A percentile compares a stretch with the other conserved stretches of the same genome.
These are phyloP conservation scores for Glaucidium brasilianum DNA, from an alignment of 2,113 vertebrate genomes.

Conservation along the genomic window DNA sequence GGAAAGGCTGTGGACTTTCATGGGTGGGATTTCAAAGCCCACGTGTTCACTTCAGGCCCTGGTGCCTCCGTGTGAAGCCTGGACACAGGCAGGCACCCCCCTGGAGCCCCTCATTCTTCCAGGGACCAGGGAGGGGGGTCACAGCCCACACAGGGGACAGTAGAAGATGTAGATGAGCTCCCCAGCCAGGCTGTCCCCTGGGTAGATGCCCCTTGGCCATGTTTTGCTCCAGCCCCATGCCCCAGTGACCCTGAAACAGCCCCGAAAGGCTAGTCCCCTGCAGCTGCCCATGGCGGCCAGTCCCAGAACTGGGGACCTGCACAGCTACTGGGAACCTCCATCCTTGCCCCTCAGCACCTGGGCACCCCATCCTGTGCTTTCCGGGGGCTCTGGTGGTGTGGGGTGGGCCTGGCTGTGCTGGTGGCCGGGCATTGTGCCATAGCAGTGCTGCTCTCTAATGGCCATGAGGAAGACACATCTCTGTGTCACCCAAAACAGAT, in stretches of 20 bases:
- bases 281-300: not conserved
- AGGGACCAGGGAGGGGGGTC: not conserved
- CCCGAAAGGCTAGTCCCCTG: not conserved
- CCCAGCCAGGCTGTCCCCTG: not conserved
- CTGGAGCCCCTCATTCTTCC: no score
- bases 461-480: not conserved
- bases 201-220: not conserved
- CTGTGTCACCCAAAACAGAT: not conserved
- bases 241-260: not conserved
- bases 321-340: not conserved
- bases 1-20: not conserved
- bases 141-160: not conserved
- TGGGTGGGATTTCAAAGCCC: not conserved
- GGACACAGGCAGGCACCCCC: no score
- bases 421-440: not conserved
- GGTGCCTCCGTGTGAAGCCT: not conserved
- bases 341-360: not conserved
- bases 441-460: constrained; percentile 10
- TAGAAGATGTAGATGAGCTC: not conserved
- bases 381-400: not conserved
- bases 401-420: not conserved
- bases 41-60: rapidly evolving
- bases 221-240: not conserved
- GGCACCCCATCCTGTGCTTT: not conserved
- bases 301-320: not conserved